These are phyloP conservation scores for Blennius ocellaris DNA, from an alignment of 2,113 vertebrate species.

Conservation along the genomic window DNA sequence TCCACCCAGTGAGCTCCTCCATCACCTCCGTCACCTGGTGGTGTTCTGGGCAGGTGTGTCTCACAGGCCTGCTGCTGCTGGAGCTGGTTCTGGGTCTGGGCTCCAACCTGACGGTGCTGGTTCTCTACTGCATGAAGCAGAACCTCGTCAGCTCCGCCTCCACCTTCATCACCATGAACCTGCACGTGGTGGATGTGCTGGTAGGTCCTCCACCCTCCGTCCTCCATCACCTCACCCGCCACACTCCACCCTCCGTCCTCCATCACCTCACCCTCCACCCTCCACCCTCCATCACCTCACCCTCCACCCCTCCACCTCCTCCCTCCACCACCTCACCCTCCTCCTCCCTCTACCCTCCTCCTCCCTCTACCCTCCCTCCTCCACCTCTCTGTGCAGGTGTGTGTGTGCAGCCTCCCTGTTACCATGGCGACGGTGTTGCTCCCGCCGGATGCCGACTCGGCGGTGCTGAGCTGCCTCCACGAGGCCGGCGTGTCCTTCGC, in stretches of 20 bases:
- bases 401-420: slow-evolving; percentile 94
- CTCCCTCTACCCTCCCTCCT: too few species aligned
- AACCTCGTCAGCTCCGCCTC: slow-evolving; percentile 98
- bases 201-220: too few species aligned
- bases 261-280: too few species aligned
- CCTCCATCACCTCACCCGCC: too few species aligned
- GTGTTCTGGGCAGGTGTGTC: slow-evolving; percentile 86
- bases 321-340: too few species aligned
- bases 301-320: too few species aligned
- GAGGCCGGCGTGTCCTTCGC: slow-evolving; percentile 96
- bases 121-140: slow-evolving; percentile 98
- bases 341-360: too few species aligned
- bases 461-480: slow-evolving; percentile 94
- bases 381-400: slow-evolving; percentile 85
- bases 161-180: slow-evolving; percentile 98
- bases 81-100: slow-evolving; percentile 96
- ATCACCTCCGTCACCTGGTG: too few species aligned
- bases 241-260: too few species aligned
- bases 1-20: too few species aligned
- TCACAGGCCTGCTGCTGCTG: slow-evolving; percentile 93
- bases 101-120: slow-evolving; percentile 95
- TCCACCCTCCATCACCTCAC: too few species aligned
- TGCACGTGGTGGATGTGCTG: slow-evolving; percentile 96
- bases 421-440: slow-evolving; percentile 92
- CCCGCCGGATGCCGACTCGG: slow-evolving; percentile 89